Conservation (phyloP, 2,113 vertebrate genomes). For the Gasterosteus nipponicus region DNA sequence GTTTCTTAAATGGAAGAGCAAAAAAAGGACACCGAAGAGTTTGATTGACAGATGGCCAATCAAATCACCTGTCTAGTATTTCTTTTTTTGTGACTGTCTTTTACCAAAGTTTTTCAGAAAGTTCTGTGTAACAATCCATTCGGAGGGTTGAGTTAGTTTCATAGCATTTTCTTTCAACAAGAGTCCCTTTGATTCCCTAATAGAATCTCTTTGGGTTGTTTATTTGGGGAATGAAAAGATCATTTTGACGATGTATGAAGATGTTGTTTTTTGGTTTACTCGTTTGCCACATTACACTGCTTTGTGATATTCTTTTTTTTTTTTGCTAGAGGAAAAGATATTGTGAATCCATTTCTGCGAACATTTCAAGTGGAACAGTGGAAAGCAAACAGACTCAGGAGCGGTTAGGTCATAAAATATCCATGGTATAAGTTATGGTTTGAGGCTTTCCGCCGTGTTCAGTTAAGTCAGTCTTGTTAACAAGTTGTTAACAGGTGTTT, state of each 20-base stretch:
- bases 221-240: neutral
- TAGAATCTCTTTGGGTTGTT: neutral
- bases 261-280: neutral
- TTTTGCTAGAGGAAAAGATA: neutral
- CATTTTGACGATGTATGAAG: neutral
- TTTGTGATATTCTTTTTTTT: neutral
- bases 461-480: conserved; percentile 37
- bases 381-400: neutral
- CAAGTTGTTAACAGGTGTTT: conserved; percentile 5
- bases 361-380: neutral
- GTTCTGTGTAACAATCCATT: neutral
- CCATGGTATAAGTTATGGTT: conserved; percentile 13
- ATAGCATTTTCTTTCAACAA: neutral
- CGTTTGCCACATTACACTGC: neutral
- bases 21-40: neutral
- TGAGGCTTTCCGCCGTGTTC: conserved; percentile 9
- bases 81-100: neutral
- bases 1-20: neutral
- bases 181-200: neutral
- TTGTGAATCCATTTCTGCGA: neutral
- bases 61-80: neutral
- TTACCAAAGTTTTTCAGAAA: neutral
- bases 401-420: neutral
- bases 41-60: neutral
- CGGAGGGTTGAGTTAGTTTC: neutral